Evolutionary conservation across 2,888 invertebrate species (phyloP).

Genomic region (Drosophila infuscata): DNA sequence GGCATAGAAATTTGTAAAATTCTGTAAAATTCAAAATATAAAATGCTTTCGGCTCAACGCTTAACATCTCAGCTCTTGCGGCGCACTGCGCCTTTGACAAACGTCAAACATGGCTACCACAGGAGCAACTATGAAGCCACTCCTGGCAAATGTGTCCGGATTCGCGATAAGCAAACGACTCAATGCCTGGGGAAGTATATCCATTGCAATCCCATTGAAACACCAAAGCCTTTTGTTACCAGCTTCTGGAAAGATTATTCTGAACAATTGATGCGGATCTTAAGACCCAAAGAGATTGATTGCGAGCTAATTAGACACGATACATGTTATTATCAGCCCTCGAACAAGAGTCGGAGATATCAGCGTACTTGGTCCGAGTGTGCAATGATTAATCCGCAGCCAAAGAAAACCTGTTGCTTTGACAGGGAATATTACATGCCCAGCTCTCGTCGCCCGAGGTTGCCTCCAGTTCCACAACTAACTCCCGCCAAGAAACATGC

Average conservation of each 20-base stretch:
- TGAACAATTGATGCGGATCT: conserved; percentile 25
- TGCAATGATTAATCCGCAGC: conserved; percentile 42
- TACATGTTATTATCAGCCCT: conserved; percentile 32
- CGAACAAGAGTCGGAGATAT: conserved; percentile 44
- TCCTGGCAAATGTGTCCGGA: conserved; percentile 21
- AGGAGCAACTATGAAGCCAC: conserved; percentile 47
- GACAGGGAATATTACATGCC: conserved; percentile 19
- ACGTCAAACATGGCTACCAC: not conserved
- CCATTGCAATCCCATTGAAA: not conserved
- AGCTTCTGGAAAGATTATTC: conserved; percentile 15
- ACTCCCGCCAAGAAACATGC: conserved; percentile 21
- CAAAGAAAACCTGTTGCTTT: conserved; percentile 50
- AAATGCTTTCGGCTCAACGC: conserved; percentile 12
- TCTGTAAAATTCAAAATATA: conserved; percentile 7
- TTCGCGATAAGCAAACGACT: conserved; percentile 9
- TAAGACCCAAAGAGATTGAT: not conserved
- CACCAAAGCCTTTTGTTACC: not conserved
- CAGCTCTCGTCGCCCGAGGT: conserved; percentile 20
- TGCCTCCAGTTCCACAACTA: not conserved
- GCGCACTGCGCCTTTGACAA: not conserved
- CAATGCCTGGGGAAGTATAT: not conserved
- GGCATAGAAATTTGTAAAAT: not conserved
- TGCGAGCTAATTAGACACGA: conserved; percentile 47
- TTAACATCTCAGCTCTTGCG: not conserved
- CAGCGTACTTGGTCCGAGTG: conserved; percentile 59